These are phyloP conservation scores for Hofmannophila pseudospretella DNA, from an alignment of 2,888 invertebrate species.

Conservation along the genomic window DNA sequence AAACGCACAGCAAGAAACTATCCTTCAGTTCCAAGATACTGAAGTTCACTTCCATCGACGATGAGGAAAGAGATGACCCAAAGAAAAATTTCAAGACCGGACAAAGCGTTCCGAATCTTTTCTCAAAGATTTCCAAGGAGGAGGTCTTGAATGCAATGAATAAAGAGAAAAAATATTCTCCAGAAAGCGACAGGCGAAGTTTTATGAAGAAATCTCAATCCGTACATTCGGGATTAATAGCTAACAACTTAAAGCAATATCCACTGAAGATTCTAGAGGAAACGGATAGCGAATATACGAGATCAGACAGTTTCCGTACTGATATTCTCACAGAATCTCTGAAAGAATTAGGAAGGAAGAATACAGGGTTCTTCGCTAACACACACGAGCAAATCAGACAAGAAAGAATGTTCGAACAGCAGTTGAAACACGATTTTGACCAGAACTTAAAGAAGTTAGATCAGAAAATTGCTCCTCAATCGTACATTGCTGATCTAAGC, in stretches of 20 bases:
- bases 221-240: conserved; percentile 61
- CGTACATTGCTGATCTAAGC: conserved; percentile 48
- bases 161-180: conserved; percentile 26
- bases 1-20: conserved; percentile 71
- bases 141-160: conserved; percentile 36
- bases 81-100: conserved; percentile 53
- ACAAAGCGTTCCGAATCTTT: conserved; percentile 61
- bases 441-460: conserved; percentile 59
- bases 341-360: conserved; percentile 44
- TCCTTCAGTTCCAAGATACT: conserved; percentile 65
- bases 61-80: conserved; percentile 57
- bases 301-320: conserved; percentile 47
- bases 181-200: conserved; percentile 42
- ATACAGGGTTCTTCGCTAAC: conserved; percentile 80
- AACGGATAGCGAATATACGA: conserved; percentile 52
- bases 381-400: conserved; percentile 83
- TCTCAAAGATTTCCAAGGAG: conserved; percentile 53
- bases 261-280: conserved; percentile 75
- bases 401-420: conserved; percentile 73
- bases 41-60: conserved; percentile 52
- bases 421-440: conserved; percentile 67
- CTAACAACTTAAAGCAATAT: conserved; percentile 40
- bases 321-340: conserved; percentile 60
- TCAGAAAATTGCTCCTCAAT: conserved; percentile 40
- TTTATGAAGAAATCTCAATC: conserved; percentile 68